Evolutionary conservation across 2,888 invertebrate species (phyloP).

Genomic region (Drosophila bunnanda): DNA sequence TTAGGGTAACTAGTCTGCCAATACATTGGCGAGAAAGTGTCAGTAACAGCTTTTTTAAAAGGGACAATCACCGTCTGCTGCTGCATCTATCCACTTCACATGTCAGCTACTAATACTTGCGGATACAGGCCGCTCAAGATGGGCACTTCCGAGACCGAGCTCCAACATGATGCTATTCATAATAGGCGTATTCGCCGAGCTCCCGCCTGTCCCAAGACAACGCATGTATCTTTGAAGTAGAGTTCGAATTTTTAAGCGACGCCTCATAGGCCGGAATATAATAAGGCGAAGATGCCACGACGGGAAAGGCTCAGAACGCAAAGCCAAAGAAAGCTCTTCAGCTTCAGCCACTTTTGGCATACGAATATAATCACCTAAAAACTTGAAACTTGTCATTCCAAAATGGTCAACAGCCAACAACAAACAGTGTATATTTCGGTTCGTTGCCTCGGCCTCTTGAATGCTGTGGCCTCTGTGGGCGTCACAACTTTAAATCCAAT

Average conservation of each 20-base stretch:
- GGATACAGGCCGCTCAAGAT: background rate
- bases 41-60: conserved; percentile 8
- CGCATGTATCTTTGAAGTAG: conserved; percentile 19
- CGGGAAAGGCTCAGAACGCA: conserved; percentile 4
- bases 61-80: background rate
- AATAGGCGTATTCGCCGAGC: conserved; percentile 5
- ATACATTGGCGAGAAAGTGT: conserved; percentile 7
- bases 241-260: conserved; percentile 11
- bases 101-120: background rate
- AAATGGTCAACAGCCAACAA: conserved; percentile 34
- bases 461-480: conserved; percentile 15
- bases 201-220: conserved; percentile 15
- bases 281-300: conserved; percentile 4
- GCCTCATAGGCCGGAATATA: conserved; percentile 6
- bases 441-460: conserved; percentile 32
- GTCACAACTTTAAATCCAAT: conserved; percentile 27
- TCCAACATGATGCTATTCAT: background rate
- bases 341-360: conserved; percentile 14
- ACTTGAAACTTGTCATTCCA: conserved; percentile 41
- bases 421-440: conserved; percentile 8
- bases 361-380: conserved; percentile 37
- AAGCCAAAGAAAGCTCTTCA: conserved; percentile 28
- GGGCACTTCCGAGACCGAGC: conserved; percentile 7
- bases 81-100: background rate
- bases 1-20: conserved; percentile 16